Percentiles rank a stretch among this genome's conserved stretches.
phyloP scores from a whole-genome alignment of 2,113 vertebrate species.

The Corythornis madagascariensis region DNA sequence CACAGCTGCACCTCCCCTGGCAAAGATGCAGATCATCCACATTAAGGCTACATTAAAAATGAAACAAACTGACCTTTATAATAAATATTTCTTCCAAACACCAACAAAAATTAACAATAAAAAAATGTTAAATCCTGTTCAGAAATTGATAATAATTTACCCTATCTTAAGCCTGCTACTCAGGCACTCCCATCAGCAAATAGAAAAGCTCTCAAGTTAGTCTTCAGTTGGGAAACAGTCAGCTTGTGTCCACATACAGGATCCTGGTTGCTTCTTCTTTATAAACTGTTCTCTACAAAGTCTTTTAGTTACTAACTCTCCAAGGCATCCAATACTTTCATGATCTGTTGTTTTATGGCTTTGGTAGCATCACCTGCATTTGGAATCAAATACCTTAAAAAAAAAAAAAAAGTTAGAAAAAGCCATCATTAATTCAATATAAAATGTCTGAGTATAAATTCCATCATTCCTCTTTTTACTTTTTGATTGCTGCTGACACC shows the following conservation, averaged over 20 bases:
- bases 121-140: slow-evolving; percentile 44
- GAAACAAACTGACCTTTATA: slow-evolving; percentile 72
- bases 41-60: slow-evolving; percentile 39
- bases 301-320: slow-evolving; percentile 87
- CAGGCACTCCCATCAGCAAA: slow-evolving; percentile 70
- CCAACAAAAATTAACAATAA: background rate
- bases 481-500: no score
- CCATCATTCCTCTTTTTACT: background rate
- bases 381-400: slow-evolving; percentile 93
- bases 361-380: slow-evolving; percentile 98
- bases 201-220: slow-evolving; percentile 65
- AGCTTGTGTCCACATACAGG: slow-evolving; percentile 61
- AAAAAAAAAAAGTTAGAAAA: background rate
- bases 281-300: slow-evolving; percentile 43
- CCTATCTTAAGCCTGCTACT: slow-evolving; percentile 69
- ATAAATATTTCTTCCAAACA: slow-evolving; percentile 68
- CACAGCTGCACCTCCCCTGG: slow-evolving; percentile 24
- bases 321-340: slow-evolving; percentile 97
- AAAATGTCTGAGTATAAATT: background rate
- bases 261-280: slow-evolving; percentile 70
- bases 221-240: slow-evolving; percentile 63
- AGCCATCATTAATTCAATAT: background rate
- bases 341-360: slow-evolving; percentile 99
- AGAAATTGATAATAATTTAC: slow-evolving; percentile 76
- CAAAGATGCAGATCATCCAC: slow-evolving; percentile 24